Base-by-base conservation (phyloP, 2,888 invertebrate species). In the Exephanes ischioxanthus region DNA sequence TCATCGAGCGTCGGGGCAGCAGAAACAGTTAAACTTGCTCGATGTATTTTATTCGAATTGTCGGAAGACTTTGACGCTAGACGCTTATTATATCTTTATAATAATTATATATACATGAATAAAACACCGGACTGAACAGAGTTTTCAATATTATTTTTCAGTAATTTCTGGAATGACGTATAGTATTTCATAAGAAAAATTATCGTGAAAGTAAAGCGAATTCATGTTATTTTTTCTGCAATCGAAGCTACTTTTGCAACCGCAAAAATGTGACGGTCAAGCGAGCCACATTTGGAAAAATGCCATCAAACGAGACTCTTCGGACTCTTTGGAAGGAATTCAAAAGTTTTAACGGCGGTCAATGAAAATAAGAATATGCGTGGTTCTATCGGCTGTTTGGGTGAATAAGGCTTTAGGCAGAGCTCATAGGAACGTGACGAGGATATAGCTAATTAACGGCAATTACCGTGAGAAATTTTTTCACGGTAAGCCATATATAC, bases 391-490 rank as follows among this genome's bases (percentile, higher is more conserved):
- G 16, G 16, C 11, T 26, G 26, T 61, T 3, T 1, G 3, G 11
- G 14, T 22, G 14, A 61, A 4, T 61, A 63, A 9, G 16, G 61
- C n/a, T 30, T 14, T 6, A 7, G 33, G 16, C 7, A 6, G n/a
- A 30, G 16, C 26, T 63, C 51, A 11, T 51, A n/a, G 19, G 19
- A 22, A 51, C 14, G 70, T 30, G 45, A 61, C 33, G 48, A 61
- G 22, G 61, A 79, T 51, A 33, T 9, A 61, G 33, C 48, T 33
- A 33, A 79, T 79, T 79, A 61, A 48, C 48, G 70, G 22, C 33
- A 48, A 71, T 78, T 68, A 78, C 48, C n/a, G 22, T 26, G 41
- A 55, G 41, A 55, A 45, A 68, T 78, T 58, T 78, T 78, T 51
- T 45, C 37, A 14, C 9, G 37, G 22, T 33, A 22, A 6, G 33